A percentile compares a stretch with the other conserved stretches of the same genome.
These are phyloP conservation scores for Indicator maculatus DNA, from an alignment of 2,113 vertebrate species.

Conservation along the genomic window DNA sequence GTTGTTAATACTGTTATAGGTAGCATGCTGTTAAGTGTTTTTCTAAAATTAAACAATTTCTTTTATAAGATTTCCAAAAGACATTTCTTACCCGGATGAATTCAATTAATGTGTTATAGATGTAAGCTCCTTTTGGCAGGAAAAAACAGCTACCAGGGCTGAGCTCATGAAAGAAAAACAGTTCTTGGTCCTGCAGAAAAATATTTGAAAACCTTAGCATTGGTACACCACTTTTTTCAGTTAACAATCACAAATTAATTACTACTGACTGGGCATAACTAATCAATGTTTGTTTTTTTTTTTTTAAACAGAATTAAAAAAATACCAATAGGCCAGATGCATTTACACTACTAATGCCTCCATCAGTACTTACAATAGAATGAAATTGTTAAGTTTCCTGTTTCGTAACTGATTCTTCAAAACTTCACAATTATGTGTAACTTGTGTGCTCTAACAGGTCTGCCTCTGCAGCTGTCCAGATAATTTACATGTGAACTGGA, in stretches of 20 bases:
- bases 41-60: background rate
- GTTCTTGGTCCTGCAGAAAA: slow-evolving; percentile 90
- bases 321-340: background rate
- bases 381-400: background rate
- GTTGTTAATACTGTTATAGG: background rate
- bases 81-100: slow-evolving; percentile 89
- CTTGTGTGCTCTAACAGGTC: background rate
- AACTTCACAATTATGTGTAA: background rate
- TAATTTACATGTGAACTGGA: background rate
- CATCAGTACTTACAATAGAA: background rate
- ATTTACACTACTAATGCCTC: background rate
- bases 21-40: background rate
- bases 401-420: background rate
- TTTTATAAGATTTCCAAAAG: background rate
- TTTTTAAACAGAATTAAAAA: background rate
- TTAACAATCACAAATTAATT: background rate
- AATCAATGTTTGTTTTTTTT: background rate
- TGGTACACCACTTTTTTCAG: background rate
- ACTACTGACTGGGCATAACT: background rate
- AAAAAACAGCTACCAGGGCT: slow-evolving; percentile 99
- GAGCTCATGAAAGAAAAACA: slow-evolving; percentile 98
- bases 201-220: slow-evolving; percentile 81
- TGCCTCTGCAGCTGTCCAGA: background rate
- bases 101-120: slow-evolving; percentile 92
- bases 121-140: slow-evolving; percentile 92